Conservation (phyloP, 2,797 vertebrate genomes). For the Helostoma temminkii region DNA sequence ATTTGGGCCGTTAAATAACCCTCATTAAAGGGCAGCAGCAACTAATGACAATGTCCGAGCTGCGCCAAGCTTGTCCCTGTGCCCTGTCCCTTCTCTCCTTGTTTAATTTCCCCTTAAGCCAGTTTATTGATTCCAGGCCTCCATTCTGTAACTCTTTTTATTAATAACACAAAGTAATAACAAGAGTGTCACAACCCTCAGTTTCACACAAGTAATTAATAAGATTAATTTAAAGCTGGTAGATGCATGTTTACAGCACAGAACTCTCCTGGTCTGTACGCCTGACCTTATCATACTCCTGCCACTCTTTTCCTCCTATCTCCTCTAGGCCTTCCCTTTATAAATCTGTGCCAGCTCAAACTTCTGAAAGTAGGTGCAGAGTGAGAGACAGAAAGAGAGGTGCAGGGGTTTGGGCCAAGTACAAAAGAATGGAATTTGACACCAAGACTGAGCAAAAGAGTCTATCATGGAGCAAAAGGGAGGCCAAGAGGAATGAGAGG, state of each 20-base stretch:
- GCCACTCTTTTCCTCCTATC: slow-evolving; percentile 7
- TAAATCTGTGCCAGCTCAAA: slow-evolving; percentile 56
- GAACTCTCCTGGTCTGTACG: background rate
- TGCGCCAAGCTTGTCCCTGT: slow-evolving; percentile 54
- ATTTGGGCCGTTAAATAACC: slow-evolving; percentile 74
- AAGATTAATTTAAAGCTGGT: slow-evolving; percentile 65
- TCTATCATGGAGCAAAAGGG: slow-evolving; percentile 36
- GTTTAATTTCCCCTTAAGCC: slow-evolving; percentile 80
- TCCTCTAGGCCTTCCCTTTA: slow-evolving; percentile 14
- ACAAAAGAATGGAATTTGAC: slow-evolving; percentile 57
- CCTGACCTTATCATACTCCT: slow-evolving; percentile 26
- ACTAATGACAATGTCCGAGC: slow-evolving; percentile 78
- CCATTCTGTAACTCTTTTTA: slow-evolving; percentile 70
- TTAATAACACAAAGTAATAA: slow-evolving; percentile 84
- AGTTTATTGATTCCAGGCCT: slow-evolving; percentile 75
- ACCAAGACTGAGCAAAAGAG: slow-evolving; percentile 57
- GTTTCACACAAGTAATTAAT: slow-evolving; percentile 70
- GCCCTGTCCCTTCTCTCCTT: slow-evolving; percentile 54
- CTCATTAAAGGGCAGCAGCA: slow-evolving; percentile 79
- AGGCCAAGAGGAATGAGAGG: slow-evolving; percentile 48
- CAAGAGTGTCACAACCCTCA: slow-evolving; percentile 79
- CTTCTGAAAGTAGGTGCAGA: slow-evolving; percentile 47
- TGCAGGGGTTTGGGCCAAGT: slow-evolving; percentile 34
- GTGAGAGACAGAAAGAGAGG: slow-evolving; percentile 17
- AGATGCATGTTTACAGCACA: slow-evolving; percentile 47